Evolutionary conservation across 2,113 vertebrate genomes (phyloP).

Genomic region (Rhineura floridana): DNA sequence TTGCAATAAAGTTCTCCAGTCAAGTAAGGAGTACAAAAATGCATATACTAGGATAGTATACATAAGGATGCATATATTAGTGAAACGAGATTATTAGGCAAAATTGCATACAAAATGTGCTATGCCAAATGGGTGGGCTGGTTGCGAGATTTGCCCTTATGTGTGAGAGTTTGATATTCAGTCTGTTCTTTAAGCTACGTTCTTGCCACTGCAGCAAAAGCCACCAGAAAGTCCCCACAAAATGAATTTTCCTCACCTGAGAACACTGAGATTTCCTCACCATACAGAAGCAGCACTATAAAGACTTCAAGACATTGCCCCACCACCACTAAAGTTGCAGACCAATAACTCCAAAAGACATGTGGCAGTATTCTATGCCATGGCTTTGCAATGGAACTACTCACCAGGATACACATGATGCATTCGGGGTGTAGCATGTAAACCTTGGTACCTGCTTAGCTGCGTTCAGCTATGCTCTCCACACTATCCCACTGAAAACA

Average conservation of each 20-base stretch:
- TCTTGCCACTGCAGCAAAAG: background rate
- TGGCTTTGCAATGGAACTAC: background rate
- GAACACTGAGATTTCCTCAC: background rate
- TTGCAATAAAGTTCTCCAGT: too few relatives aligned
- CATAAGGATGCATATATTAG: too few relatives aligned
- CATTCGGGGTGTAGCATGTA: background rate
- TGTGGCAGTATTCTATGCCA: too few relatives aligned
- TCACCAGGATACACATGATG: background rate
- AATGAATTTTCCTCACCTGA: too few relatives aligned
- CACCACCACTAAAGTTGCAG: background rate
- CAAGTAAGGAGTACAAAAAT: too few relatives aligned
- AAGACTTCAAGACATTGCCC: background rate
- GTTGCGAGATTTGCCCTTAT: too few relatives aligned
- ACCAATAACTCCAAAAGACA: background rate
- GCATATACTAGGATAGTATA: too few relatives aligned
- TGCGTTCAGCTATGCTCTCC: background rate
- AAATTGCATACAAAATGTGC: background rate
- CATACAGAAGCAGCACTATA: background rate
- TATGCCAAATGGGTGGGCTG: background rate
- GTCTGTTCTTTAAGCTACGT: background rate
- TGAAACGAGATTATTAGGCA: too few relatives aligned
- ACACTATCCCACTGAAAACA: background rate
- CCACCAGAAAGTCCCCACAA: background rate
- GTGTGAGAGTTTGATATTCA: background rate
- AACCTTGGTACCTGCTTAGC: background rate